phyloP scores from a whole-genome alignment of 2,888 invertebrate genomes.

The Oxycera nigricornis region DNA sequence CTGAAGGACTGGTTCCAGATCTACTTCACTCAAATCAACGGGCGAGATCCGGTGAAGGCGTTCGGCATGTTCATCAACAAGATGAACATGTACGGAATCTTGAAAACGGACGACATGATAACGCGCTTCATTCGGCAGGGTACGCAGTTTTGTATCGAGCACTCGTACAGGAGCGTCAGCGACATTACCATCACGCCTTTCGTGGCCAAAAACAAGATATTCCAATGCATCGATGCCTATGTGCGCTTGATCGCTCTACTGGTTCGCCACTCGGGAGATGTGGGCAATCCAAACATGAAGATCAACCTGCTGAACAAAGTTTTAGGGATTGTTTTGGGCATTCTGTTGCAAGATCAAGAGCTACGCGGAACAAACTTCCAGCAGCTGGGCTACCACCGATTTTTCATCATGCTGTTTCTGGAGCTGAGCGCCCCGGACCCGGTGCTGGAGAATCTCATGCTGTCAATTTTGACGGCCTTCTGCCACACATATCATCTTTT shows the following conservation, averaged over 20 bases:
- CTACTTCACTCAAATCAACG: constrained; percentile 78
- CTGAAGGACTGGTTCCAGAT: constrained; percentile 95
- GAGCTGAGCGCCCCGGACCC: constrained; percentile 95
- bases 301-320: constrained; percentile 95
- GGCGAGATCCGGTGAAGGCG: constrained; percentile 86
- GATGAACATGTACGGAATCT: constrained; percentile 94
- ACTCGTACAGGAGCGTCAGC: constrained; percentile 83
- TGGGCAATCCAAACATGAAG: constrained; percentile 87
- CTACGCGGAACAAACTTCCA: constrained; percentile 84
- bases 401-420: constrained; percentile 94
- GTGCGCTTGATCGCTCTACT: constrained; percentile 91
- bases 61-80: constrained; percentile 94
- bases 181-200: constrained; percentile 74
- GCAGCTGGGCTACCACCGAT: constrained; percentile 96
- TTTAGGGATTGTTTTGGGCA: constrained; percentile 94
- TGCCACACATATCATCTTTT: constrained; percentile 95
- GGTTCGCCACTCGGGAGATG: constrained; percentile 93
- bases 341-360: constrained; percentile 95
- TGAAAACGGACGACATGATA: constrained; percentile 97
- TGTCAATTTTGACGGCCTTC: constrained; percentile 85
- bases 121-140: constrained; percentile 96
- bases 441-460: constrained; percentile 92
- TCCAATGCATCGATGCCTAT: constrained; percentile 94
- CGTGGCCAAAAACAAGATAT: constrained; percentile 86
- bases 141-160: constrained; percentile 95